A percentile compares a stretch with the other conserved stretches of the same genome.
Evolutionary conservation across 2,797 vertebrate species (phyloP).

Genomic region (Oreortyx pictus): DNA sequence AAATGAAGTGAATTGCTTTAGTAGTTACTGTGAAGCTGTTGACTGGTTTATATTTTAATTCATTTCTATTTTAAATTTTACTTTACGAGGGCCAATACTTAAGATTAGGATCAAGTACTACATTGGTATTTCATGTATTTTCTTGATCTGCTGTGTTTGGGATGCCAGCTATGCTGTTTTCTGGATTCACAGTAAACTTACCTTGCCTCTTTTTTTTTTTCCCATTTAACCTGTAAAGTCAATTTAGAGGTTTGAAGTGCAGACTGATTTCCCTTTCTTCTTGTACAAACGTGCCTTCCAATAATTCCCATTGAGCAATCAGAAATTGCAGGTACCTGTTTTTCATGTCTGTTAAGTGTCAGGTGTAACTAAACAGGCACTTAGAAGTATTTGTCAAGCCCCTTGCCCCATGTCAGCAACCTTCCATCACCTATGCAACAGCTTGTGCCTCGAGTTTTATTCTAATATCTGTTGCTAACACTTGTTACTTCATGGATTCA

Average conservation of each 20-base stretch:
- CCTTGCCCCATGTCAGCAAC: not conserved
- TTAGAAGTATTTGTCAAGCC: not conserved
- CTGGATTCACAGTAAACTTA: not conserved
- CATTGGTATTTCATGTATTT: not conserved
- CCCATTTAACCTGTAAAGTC: not conserved
- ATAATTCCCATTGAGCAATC: not conserved
- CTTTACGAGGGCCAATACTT: not conserved
- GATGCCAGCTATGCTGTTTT: not conserved
- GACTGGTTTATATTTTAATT: not conserved
- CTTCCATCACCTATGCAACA: not conserved
- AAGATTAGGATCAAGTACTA: not conserved
- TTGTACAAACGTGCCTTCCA: not conserved
- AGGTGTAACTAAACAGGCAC: not conserved
- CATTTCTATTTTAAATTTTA: not conserved
- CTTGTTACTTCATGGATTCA: not conserved
- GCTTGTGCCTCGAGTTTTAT: not conserved
- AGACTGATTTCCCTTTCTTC: constrained; percentile 9
- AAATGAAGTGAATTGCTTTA: not conserved
- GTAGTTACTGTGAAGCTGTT: not conserved
- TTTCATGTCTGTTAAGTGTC: constrained; percentile 16
- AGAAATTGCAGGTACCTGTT: constrained; percentile 19
- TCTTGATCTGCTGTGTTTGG: not conserved
- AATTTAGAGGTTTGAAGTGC: not conserved
- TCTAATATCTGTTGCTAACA: not conserved
- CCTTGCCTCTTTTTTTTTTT: not conserved